Base-by-base conservation (phyloP, 30 jellyfish, hydroid and myxozoan species). In the Sanderia malayensis region DNA sequence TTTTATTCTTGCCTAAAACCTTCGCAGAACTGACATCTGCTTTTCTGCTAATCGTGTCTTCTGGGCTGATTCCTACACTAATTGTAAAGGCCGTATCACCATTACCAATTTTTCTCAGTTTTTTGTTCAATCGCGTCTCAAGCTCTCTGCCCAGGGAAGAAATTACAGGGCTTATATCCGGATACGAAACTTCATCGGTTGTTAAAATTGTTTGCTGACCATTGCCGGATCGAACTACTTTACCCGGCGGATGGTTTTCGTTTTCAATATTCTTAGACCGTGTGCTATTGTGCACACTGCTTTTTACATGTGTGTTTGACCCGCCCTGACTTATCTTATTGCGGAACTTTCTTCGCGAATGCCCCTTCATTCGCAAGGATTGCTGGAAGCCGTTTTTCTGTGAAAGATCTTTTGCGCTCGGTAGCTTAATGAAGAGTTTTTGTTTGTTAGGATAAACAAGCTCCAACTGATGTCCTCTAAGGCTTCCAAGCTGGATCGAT, bases 141-240 rank as follows among this genome's bases (percentile, higher is more conserved):
- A 59, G 37, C 37, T 59, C 71, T 59, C 25, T 59, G 1, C 71
- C 71, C 32, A 59, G 71, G 6, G 71, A 59, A 20, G 71, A 19
- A n/a, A 59, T 59, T 8, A 59, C 71, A 2, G 71, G 71, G 37
- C 71, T 31, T n/a, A 59, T 59, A 9, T 59, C 32, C 17, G 20
- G 29, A 20, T n/a, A 20, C 46, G 71, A 19, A 25, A 59, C 71
- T 21, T 59, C 32, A 0, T 59, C 25, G n/a, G 71, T 59, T 17
- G 71, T 20, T 2, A 59, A 34, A 27, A 59, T 20, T 59, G 71
- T 34, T 31, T 34, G 21, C 32, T 59, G n/a, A 21, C 37, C 34
- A 59, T 20, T 59, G 46, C 32, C 71, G 2, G 21, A 31, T 1
- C 71, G 44, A 15, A 21, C 37, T 59, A 25, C n/a, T n/a, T n/a